Evolutionary conservation across 2,888 invertebrate genomes (phyloP), one percentile per base, ranked within the genome.

Genomic region (Nemotelus pantherinus): DNA sequence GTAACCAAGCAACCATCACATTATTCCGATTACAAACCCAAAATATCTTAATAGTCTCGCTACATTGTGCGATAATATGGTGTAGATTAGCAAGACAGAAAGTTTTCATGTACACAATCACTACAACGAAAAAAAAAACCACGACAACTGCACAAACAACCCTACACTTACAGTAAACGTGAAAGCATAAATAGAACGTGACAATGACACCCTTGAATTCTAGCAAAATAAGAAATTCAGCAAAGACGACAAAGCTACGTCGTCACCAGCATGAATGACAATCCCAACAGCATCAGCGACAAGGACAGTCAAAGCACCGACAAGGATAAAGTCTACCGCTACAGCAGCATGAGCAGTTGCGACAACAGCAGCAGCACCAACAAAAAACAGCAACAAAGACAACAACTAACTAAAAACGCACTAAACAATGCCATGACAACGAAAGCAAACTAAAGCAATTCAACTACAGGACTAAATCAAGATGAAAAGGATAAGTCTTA

Each of bases 111-210:
- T 25, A 25, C 25, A 25, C 25, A 25, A 25, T 25, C 25, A 25
- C 25, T 25, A 25, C 25, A 25, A 25, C 25, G 25, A 25, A 25
- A 25, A 25, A n/a, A 25, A 25, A 25, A 25, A 25, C 25, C 25
- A 25, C 25, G 25, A 25, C 25, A 25, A 25, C 25, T 25, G 25
- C 25, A 25, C 25, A 25, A 25, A 25, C 25, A 25, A 25, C 25
- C 25, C 25, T 25, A 25, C 25, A 25, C 25, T 25, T 25, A 25
- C 25, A 70, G 48, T 45, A 74, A 74, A 63, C 74, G 63, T 58
- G 72, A 72, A 74, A 60, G 45, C 72, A 74, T 60, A 60, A 74
- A 74, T 60, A 74, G 63, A 60, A 74, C 63, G 74, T 74, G 74
- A 60, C 7, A 43, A 74, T 41, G 74, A 44, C 60, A 57, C 47